These are phyloP conservation scores for Columba livia DNA, from an alignment of 2,113 vertebrate genomes.

Conservation along the genomic window DNA sequence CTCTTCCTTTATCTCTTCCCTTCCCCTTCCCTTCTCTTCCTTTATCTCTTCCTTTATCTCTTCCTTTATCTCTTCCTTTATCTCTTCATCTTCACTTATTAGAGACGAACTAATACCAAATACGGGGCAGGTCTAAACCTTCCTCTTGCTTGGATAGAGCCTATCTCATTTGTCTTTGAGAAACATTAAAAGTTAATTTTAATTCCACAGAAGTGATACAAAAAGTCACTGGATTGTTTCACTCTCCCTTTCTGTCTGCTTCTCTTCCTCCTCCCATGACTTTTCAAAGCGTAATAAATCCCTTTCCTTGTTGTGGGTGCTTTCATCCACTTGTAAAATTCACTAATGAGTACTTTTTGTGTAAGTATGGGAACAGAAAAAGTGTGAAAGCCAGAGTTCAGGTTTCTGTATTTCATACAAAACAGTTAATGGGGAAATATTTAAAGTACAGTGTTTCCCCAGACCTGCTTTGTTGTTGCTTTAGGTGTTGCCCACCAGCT, in stretches of 20 bases:
- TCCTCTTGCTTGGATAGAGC: neutral
- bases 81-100: neutral
- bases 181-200: neutral
- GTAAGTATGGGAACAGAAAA: neutral
- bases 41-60: neutral
- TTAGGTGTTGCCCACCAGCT: neutral
- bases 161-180: neutral
- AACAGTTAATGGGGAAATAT: neutral
- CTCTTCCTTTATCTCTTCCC: too few relatives aligned
- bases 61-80: neutral
- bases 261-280: neutral
- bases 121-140: neutral
- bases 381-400: neutral
- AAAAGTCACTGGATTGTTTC: neutral
- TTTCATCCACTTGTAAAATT: constrained; percentile 5
- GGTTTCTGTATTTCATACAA: neutral
- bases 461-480: neutral
- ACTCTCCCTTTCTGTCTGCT: neutral
- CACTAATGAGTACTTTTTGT: neutral
- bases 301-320: neutral
- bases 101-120: neutral
- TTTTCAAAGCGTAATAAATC: neutral
- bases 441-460: neutral
- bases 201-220: neutral
- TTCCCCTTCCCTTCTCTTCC: too few relatives aligned